phyloP scores from a whole-genome alignment of 1,140 invertebrate genomes.

The Drosophila sulfurigaster region DNA sequence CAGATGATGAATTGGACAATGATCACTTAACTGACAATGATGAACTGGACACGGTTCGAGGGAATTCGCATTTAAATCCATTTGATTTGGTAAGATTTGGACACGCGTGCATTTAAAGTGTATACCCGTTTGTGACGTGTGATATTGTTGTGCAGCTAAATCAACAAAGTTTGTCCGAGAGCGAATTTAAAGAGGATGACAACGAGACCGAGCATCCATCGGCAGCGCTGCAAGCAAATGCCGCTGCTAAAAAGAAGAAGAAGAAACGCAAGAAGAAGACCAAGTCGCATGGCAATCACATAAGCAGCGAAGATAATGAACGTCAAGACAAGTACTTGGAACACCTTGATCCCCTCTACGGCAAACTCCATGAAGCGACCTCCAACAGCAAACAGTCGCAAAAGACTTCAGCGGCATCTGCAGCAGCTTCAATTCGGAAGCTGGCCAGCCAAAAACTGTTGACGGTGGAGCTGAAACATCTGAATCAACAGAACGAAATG shows the following conservation, averaged over 20 bases:
- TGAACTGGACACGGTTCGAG: slow-evolving; percentile 82
- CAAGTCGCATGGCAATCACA: slow-evolving; percentile 85
- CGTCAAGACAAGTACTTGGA: slow-evolving; percentile 74
- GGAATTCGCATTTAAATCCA: slow-evolving; percentile 67
- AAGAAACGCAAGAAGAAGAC: slow-evolving; percentile 89
- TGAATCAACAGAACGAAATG: slow-evolving; percentile 94
- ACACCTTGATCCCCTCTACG: slow-evolving; percentile 73
- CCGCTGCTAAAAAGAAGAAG: slow-evolving; percentile 87
- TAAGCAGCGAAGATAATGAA: slow-evolving; percentile 88
- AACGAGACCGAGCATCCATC: slow-evolving; percentile 88
- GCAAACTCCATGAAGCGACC: slow-evolving; percentile 64
- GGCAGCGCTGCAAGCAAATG: slow-evolving; percentile 82
- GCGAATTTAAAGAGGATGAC: slow-evolving; percentile 90
- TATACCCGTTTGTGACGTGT: neutral
- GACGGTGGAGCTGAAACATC: slow-evolving; percentile 89
- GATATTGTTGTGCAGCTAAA: slow-evolving; percentile 85
- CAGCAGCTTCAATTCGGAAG: slow-evolving; percentile 8
- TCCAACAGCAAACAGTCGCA: slow-evolving; percentile 54
- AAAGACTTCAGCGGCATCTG: slow-evolving; percentile 36
- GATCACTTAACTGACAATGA: slow-evolving; percentile 72
- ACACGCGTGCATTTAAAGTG: neutral
- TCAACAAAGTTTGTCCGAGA: slow-evolving; percentile 87
- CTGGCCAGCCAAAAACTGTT: slow-evolving; percentile 86
- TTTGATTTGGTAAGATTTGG: slow-evolving; percentile 62
- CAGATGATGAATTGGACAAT: slow-evolving; percentile 58